Percentiles rank a stretch among this genome's conserved stretches.
Conservation (phyloP, 1,140 invertebrate genomes). For the Apolygus lucorum region DNA sequence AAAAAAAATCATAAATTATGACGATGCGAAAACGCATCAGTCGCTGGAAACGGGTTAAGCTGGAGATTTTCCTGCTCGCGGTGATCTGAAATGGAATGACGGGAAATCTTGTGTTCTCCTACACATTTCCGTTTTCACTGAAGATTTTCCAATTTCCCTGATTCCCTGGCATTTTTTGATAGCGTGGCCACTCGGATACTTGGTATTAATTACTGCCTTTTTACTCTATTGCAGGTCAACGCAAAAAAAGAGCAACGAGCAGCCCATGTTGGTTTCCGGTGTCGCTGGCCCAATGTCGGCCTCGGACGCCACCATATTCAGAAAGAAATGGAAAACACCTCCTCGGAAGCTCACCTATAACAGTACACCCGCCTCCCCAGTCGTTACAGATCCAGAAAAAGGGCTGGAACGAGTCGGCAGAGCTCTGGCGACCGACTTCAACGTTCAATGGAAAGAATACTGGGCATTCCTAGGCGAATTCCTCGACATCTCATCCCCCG, state of each 20-base stretch:
- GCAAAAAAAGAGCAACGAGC: constrained; percentile 42
- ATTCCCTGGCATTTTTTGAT: too few relatives aligned
- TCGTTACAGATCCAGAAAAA: constrained; percentile 58
- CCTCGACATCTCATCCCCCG: constrained; percentile 58
- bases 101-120: too few relatives aligned
- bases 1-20: too few relatives aligned
- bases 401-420: constrained; percentile 56
- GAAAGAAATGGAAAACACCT: constrained; percentile 71
- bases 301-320: constrained; percentile 59
- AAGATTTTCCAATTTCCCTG: too few relatives aligned
- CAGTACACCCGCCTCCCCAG: constrained; percentile 3
- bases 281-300: constrained; percentile 78
- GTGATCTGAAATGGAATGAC: too few relatives aligned
- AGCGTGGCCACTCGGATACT: too few relatives aligned
- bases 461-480: constrained; percentile 80
- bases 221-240: constrained; percentile 21
- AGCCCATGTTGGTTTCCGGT: constrained; percentile 59
- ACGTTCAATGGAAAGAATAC: constrained; percentile 79
- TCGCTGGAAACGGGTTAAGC: too few relatives aligned
- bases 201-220: background rate
- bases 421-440: constrained; percentile 61
- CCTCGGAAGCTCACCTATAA: constrained; percentile 41
- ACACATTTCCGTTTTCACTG: too few relatives aligned
- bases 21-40: too few relatives aligned
- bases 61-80: too few relatives aligned